Evolutionary conservation across 2,113 vertebrate species (phyloP).

Genomic region (Barnardius zonarius): DNA sequence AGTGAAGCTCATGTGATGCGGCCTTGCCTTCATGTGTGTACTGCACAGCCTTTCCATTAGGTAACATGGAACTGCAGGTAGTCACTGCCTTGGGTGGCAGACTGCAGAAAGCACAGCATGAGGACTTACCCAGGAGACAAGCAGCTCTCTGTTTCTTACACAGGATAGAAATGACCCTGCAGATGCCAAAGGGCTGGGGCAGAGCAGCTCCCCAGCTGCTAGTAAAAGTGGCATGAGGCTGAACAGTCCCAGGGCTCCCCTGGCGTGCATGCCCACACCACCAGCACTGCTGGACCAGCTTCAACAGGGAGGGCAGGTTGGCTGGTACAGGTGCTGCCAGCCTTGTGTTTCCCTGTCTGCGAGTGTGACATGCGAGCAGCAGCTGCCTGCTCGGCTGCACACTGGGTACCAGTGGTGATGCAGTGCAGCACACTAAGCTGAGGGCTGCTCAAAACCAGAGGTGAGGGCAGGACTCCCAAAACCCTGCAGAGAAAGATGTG

Average conservation of each 20-base stretch:
- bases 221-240: not conserved
- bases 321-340: not conserved
- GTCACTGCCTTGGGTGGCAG: not conserved
- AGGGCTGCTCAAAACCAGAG: not conserved
- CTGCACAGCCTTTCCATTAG: not conserved
- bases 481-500: not conserved
- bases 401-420: fast-evolving
- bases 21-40: not conserved
- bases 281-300: not conserved
- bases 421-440: not conserved
- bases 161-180: not conserved
- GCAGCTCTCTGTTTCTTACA: not conserved
- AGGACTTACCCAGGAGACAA: not conserved
- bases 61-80: not conserved
- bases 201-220: not conserved
- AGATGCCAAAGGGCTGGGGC: not conserved
- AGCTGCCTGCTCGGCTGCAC: fast-evolving
- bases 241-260: not conserved
- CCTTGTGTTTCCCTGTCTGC: not conserved
- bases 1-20: fast-evolving
- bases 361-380: not conserved
- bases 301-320: not conserved
- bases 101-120: fast-evolving
- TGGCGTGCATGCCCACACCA: not conserved
- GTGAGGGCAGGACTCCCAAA: not conserved